Evolutionary conservation across 1,140 invertebrate species (phyloP).

Genomic region (Idris sp.): DNA sequence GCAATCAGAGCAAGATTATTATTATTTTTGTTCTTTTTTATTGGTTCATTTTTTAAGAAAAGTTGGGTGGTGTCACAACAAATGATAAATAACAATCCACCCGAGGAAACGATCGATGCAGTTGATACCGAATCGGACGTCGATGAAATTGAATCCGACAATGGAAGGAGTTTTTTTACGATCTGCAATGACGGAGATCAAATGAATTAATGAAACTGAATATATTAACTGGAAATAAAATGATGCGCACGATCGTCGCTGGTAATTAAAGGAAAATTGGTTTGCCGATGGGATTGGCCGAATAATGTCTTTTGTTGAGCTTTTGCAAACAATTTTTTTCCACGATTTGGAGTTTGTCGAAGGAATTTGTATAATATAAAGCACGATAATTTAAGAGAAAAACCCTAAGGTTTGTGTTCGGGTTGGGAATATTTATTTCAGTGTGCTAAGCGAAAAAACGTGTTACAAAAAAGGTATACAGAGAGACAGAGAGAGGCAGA

Average conservation of each 20-base stretch:
- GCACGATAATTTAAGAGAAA: too few relatives aligned
- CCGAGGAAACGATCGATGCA: slow-evolving; percentile 40
- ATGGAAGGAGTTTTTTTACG: slow-evolving; percentile 29
- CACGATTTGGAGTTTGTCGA: too few relatives aligned
- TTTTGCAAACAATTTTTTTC: slow-evolving; percentile 5
- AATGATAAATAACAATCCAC: slow-evolving; percentile 45
- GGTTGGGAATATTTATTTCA: too few relatives aligned
- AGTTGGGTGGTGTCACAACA: slow-evolving; percentile 33
- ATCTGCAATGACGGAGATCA: slow-evolving; percentile 7
- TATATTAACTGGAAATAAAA: slow-evolving; percentile 35
- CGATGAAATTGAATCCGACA: slow-evolving; percentile 48
- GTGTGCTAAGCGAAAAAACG: too few relatives aligned
- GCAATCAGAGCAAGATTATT: neutral
- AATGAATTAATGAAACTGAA: slow-evolving; percentile 31
- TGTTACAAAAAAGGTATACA: too few relatives aligned
- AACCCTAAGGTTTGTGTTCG: too few relatives aligned
- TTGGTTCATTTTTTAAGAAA: slow-evolving; percentile 10
- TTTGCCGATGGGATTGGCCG: neutral
- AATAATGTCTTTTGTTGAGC: slow-evolving; percentile 10
- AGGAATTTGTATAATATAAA: too few relatives aligned
- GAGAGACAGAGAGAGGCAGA: too few relatives aligned
- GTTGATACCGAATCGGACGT: slow-evolving; percentile 46
- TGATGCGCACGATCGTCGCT: slow-evolving; percentile 9
- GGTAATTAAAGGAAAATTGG: slow-evolving; percentile 8
- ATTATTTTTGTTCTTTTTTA: too few relatives aligned